Conservation (phyloP, 2,888 invertebrate genomes). For the Aspidapion aeneum region DNA sequence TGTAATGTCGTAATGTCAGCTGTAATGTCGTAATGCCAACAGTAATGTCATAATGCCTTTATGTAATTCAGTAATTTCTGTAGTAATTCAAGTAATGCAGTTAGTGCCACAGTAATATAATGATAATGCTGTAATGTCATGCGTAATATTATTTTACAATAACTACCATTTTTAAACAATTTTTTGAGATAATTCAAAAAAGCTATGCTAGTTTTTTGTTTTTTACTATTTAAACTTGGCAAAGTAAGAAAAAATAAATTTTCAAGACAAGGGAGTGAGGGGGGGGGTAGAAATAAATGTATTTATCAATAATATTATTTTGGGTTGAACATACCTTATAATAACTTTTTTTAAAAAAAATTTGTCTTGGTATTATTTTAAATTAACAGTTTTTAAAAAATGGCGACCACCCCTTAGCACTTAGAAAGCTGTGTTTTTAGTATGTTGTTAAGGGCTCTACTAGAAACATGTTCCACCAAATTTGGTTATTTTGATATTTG, state of each 20-base stretch:
- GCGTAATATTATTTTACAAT: not conserved
- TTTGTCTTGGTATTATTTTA: not conserved
- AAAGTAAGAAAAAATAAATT: not conserved
- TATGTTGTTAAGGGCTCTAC: not conserved
- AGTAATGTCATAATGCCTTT: not conserved
- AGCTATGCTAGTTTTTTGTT: too few relatives aligned
- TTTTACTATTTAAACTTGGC: too few relatives aligned
- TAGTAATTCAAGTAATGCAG: not conserved
- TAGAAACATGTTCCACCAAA: not conserved
- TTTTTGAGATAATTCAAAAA: not conserved
- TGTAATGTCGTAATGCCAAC: not conserved
- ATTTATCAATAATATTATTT: not conserved
- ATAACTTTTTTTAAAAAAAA: not conserved
- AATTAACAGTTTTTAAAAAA: not conserved
- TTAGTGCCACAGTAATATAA: not conserved
- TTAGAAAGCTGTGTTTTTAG: not conserved
- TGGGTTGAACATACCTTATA: not conserved
- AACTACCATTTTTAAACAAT: not conserved
- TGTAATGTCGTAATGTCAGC: not conserved
- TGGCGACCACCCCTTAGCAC: not conserved
- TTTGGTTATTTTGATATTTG: not conserved
- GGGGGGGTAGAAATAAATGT: not conserved
- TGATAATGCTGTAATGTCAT: not conserved
- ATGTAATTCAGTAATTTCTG: too few relatives aligned
- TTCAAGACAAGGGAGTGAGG: not conserved